Percentiles rank a stretch among this genome's conserved stretches.
Evolutionary conservation across 37 sponge, comb jelly and placozoan genomes (phyloP).

Genomic region (Tethya wilhelma): DNA sequence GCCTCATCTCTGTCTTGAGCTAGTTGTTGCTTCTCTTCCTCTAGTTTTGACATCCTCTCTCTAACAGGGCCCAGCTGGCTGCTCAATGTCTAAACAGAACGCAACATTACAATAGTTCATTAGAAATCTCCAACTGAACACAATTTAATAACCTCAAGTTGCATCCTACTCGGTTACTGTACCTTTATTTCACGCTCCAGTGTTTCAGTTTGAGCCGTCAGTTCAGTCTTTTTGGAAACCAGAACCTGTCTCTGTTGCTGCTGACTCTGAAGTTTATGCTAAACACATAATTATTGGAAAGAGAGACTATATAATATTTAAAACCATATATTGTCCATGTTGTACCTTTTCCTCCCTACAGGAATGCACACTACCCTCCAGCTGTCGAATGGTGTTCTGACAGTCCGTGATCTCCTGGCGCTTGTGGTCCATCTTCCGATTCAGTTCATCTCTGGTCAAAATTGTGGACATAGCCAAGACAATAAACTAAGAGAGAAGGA

Average conservation of each 20-base stretch:
- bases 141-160: no score
- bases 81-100: constrained; percentile 21
- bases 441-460: constrained; percentile 50
- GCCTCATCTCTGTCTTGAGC: constrained; percentile 29
- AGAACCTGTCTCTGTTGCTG: constrained; percentile 51
- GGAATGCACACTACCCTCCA: constrained; percentile 53
- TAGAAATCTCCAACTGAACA: no score
- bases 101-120: neutral
- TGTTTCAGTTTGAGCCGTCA: constrained; percentile 25
- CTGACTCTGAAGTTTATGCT: constrained; percentile 66
- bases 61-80: constrained; percentile 44
- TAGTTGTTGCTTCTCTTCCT: constrained; percentile 15
- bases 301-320: constrained; percentile 2
- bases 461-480: neutral
- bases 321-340: neutral
- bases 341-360: constrained; percentile 66
- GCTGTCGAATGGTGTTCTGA: constrained; percentile 29
- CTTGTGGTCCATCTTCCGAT: constrained; percentile 64
- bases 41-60: constrained; percentile 26
- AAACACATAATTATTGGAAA: neutral
- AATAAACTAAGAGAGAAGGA: neutral
- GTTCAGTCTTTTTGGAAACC: constrained; percentile 50
- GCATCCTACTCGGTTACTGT: neutral
- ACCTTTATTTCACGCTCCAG: constrained; percentile 71
- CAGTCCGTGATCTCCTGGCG: constrained; percentile 49